Conservation (phyloP, 1,140 invertebrate species). For the Archivesica marissinica region DNA sequence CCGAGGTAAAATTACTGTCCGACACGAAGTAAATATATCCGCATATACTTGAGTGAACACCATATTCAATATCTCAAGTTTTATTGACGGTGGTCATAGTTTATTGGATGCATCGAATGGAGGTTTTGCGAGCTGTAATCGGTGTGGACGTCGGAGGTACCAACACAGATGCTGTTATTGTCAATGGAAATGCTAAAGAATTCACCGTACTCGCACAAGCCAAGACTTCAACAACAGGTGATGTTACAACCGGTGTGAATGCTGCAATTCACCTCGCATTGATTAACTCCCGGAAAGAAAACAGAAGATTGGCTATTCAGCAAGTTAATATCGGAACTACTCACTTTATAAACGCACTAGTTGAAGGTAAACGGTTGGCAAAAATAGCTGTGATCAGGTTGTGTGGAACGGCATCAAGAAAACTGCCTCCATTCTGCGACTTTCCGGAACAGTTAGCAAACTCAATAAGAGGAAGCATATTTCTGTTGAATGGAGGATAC, state of each 20-base stretch:
- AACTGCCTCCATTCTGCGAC: constrained; percentile 77
- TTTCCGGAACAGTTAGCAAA: constrained; percentile 71
- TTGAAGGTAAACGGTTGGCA: constrained; percentile 75
- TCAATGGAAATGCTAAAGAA: too few relatives aligned
- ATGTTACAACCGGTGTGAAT: constrained; percentile 77
- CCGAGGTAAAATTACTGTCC: too few relatives aligned
- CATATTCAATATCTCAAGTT: too few relatives aligned
- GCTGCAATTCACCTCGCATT: constrained; percentile 69
- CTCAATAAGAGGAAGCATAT: constrained; percentile 65
- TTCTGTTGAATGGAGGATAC: constrained; percentile 78
- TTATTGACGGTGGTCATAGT: too few relatives aligned
- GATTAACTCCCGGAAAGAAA: constrained; percentile 49
- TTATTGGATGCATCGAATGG: too few relatives aligned
- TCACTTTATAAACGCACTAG: constrained; percentile 81
- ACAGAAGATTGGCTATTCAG: constrained; percentile 58
- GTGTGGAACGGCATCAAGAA: constrained; percentile 76
- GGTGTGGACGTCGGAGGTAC: too few relatives aligned
- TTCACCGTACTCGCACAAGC: too few relatives aligned
- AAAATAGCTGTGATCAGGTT: constrained; percentile 78
- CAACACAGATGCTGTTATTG: too few relatives aligned
- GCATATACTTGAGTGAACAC: too few relatives aligned
- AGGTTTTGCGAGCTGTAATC: too few relatives aligned
- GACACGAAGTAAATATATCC: too few relatives aligned
- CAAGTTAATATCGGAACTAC: constrained; percentile 82
- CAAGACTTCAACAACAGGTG: constrained; percentile 77